Evolutionary conservation across 2,888 invertebrate species (phyloP), one percentile per base, ranked within the genome.

Genomic region (Apoda limacodes): DNA sequence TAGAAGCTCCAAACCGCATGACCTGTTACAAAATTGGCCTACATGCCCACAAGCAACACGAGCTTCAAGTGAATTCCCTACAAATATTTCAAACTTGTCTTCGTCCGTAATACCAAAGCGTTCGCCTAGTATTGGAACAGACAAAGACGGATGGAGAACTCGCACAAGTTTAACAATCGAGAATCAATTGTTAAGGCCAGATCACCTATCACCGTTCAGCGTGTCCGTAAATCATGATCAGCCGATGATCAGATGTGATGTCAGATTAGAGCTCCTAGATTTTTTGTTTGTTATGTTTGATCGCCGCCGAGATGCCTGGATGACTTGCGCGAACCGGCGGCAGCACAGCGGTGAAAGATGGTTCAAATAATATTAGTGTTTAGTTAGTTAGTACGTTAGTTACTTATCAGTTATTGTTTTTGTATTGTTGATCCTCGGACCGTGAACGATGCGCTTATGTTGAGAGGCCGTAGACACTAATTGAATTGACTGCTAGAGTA

Each of bases 201-300:
- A 68, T 70, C 67, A 71, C 61, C 70, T 66, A 72, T 75, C 72
- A 71, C 60, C 69, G 66, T 56, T 52, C 61, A 61, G 52, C 63
- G 64, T 62, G 62, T 72, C 59, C 70, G 72, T 76, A 72, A 75
- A 75, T 76, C 78, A 78, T 75, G 76, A 71, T 71, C 72, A 69
- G 60, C 50, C 66, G 71, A 65, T 70, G 74, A 75, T 74, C 67
- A 64, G 55, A 54, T 62, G 52, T 58, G 75, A 75, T 75, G 75
- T 75, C 74, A 75, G 78, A 78, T 76, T 68, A 70, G 62, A 51
- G 48, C 71, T 67, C 59, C 74, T 68, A 68, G 60, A 67, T 62
- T 71, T 74, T 70, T 68, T 72, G 69, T 69, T 71, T 71, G 72
- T 68, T 67, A 70, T 71, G 68, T 69, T 70, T 64, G 65, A 58